Evolutionary conservation across 1,140 invertebrate species (phyloP).

Genomic region (Pachyrhynchus sulphureomaculatus): DNA sequence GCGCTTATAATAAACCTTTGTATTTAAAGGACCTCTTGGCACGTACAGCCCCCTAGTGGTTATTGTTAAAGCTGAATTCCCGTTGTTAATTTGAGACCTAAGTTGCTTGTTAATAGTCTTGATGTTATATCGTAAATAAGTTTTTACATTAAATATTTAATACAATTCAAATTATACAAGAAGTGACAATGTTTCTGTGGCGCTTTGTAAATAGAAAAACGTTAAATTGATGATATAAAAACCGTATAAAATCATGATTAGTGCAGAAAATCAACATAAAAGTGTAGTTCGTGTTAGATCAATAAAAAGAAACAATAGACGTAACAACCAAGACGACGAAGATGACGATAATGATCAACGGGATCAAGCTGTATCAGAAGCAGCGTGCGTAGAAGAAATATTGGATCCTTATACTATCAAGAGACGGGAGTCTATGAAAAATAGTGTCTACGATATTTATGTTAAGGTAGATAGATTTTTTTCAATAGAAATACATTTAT

Average conservation of each 20-base stretch:
- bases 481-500: too few relatives aligned
- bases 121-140: too few relatives aligned
- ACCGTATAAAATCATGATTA: background rate
- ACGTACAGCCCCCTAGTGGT: too few relatives aligned
- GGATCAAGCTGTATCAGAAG: background rate
- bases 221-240: background rate
- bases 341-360: background rate
- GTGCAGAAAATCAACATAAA: background rate
- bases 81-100: too few relatives aligned
- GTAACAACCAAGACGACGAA: constrained; percentile 7
- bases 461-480: constrained; percentile 55
- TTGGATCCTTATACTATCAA: constrained; percentile 24
- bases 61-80: too few relatives aligned
- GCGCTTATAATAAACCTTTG: too few relatives aligned
- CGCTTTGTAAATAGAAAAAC: background rate
- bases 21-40: too few relatives aligned
- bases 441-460: constrained; percentile 56
- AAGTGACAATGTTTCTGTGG: too few relatives aligned
- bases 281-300: constrained; percentile 22
- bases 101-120: too few relatives aligned
- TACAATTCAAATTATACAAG: too few relatives aligned
- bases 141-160: too few relatives aligned
- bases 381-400: constrained; percentile 16
- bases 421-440: constrained; percentile 42
- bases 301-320: constrained; percentile 4